These are phyloP conservation scores for Sepioteuthis lessoniana DNA, from an alignment of 2,888 invertebrate species.

Conservation along the genomic window DNA sequence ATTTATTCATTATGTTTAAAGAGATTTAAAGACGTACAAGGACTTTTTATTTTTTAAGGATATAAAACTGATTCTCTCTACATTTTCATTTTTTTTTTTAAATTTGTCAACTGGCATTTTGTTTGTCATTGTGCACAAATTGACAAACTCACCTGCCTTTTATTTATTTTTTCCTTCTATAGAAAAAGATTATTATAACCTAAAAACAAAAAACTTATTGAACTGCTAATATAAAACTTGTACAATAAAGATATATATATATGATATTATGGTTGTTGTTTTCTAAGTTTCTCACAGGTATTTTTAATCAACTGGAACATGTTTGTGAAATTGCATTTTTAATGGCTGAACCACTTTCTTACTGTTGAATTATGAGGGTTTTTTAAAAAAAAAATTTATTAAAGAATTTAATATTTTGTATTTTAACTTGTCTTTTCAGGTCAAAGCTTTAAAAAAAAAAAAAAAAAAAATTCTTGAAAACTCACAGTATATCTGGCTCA, in stretches of 20 bases:
- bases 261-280: too few relatives aligned
- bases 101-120: neutral
- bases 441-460: too few relatives aligned
- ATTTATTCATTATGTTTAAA: neutral
- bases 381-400: too few relatives aligned
- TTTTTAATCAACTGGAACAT: too few relatives aligned
- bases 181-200: neutral
- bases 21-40: neutral
- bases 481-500: too few relatives aligned
- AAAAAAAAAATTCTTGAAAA: too few relatives aligned
- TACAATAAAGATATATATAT: conserved; percentile 15
- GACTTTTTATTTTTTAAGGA: neutral
- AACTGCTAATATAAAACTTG: conserved; percentile 25
- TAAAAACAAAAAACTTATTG: neutral
- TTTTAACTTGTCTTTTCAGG: too few relatives aligned
- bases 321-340: too few relatives aligned
- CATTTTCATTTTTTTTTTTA: neutral
- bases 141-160: neutral
- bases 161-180: neutral
- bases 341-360: too few relatives aligned
- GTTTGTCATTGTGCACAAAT: neutral
- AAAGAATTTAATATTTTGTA: too few relatives aligned
- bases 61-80: neutral
- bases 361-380: too few relatives aligned
- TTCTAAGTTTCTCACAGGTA: too few relatives aligned